A percentile compares a stretch with the other conserved stretches of the same genome.
Evolutionary conservation across 2,797 vertebrate genomes (phyloP).

Genomic region (Falco concolor): DNA sequence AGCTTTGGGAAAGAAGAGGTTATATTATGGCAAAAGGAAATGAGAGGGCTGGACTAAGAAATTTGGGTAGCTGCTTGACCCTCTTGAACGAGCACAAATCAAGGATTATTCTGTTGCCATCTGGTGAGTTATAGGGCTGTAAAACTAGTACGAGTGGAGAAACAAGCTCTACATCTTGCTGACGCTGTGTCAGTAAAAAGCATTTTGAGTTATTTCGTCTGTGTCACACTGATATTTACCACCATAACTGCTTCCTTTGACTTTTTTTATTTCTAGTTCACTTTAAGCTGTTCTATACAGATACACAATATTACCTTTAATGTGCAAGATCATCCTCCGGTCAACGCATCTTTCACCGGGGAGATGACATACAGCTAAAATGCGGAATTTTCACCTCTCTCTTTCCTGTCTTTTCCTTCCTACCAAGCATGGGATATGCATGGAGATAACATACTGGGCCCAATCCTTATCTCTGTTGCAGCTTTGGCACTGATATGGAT

Average conservation of each 20-base stretch:
- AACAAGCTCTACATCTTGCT: slow-evolving; percentile 21
- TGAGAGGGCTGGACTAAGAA: background rate
- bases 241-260: background rate
- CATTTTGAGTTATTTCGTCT: slow-evolving; percentile 21
- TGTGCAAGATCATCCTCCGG: background rate
- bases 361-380: background rate
- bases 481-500: background rate
- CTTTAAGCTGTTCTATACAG: slow-evolving; percentile 1
- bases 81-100: slow-evolving; percentile 26
- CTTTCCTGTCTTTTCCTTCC: background rate
- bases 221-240: slow-evolving; percentile 19
- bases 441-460: background rate
- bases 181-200: background rate
- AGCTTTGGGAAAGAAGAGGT: background rate
- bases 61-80: background rate
- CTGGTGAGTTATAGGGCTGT: slow-evolving; percentile 2
- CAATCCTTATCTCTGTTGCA: background rate
- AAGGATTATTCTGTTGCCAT: slow-evolving; percentile 1
- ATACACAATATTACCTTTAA: slow-evolving; percentile 15
- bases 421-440: background rate
- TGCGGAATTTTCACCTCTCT: background rate
- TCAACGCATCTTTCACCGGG: background rate
- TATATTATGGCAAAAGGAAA: background rate
- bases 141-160: slow-evolving; percentile 17
- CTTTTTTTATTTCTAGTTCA: slow-evolving; percentile 22